Evolutionary conservation across 2,888 invertebrate species (phyloP).

Genomic region (Meta bourneti): DNA sequence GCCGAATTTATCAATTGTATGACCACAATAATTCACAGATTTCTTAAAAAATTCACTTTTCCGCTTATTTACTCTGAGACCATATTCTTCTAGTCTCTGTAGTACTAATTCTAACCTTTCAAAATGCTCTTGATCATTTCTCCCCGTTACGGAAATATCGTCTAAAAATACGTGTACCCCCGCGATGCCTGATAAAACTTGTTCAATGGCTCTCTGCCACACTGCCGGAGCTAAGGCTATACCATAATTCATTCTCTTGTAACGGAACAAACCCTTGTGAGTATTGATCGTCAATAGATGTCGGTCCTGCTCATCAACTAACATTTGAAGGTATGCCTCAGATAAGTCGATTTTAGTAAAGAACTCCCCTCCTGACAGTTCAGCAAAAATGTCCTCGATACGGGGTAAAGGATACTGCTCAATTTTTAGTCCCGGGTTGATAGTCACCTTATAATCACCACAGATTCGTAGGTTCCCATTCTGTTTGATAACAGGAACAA

Average conservation of each 20-base stretch:
- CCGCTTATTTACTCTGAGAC: no score
- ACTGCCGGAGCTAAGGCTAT: no score
- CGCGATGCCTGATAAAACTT: no score
- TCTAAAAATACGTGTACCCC: no score
- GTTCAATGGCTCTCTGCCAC: no score
- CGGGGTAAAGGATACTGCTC: slow-evolving; percentile 78
- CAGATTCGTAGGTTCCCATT: slow-evolving; percentile 79
- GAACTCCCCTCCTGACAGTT: slow-evolving; percentile 78
- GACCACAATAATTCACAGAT: slow-evolving; percentile 51
- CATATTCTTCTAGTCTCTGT: no score
- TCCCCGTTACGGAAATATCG: no score
- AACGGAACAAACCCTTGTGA: slow-evolving; percentile 78
- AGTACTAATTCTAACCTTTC: no score
- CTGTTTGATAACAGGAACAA: slow-evolving; percentile 78
- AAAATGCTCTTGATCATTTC: no score
- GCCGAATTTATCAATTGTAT: slow-evolving; percentile 56
- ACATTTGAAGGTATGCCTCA: slow-evolving; percentile 80
- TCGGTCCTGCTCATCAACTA: slow-evolving; percentile 78
- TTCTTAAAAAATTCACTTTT: no score
- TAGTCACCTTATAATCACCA: slow-evolving; percentile 79
- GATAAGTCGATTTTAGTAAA: slow-evolving; percentile 80
- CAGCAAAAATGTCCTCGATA: slow-evolving; percentile 78
- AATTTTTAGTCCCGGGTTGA: slow-evolving; percentile 78
- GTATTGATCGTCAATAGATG: slow-evolving; percentile 79
- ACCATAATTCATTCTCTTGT: slow-evolving; percentile 79